Base-by-base conservation (phyloP, 2,888 invertebrate species). In the Leptinotarsa rubiginosa region DNA sequence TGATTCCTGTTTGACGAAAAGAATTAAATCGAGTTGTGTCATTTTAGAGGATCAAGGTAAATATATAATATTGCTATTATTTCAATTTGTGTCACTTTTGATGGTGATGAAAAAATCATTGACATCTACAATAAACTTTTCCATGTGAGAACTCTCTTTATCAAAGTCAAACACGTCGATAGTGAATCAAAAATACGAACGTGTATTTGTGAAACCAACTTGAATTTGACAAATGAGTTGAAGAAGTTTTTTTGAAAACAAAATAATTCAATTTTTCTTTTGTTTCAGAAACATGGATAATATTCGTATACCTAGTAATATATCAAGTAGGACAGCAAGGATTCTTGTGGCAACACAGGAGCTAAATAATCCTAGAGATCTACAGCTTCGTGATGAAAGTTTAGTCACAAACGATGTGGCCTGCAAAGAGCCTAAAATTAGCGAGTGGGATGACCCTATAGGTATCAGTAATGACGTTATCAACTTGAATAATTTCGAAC, bases 241-340 rank as follows among this genome's bases (percentile, higher is more conserved):
- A 56, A 56, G 10, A n/a, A 56, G 18, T 56, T n/a, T 56, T 56
- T 56, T 56, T 22, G n/a, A 62, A 62, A 62, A 20, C 7, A 62
- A 22, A 62, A 62, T 18, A 62, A 62, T 62, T 22, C 18, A 15
- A 22, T 62, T 22, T 62, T 22, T 62, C 31, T 62, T 18, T 22
- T 62, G 31, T 62, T 62, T 62, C 62, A 62, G 62, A 62, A 62
- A 62, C 62, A 62, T 62, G 62, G 62, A 62, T 62, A 7, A 25
- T 25, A 4, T 25, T 25, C 25, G 4, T 25, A 25, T 25, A 25
- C 3, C 25, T 25, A 25, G 25, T 25, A 25, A 25, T 25, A 3
- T 25, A 25, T 25, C 25, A 25, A 31, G 31, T 31, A 31, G 31
- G 31, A 31, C 31, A 31, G 31, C 5, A 31, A 31, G 31, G 31